Evolutionary conservation across 2,113 vertebrate genomes (phyloP).

Genomic region (Regulus satrapa): DNA sequence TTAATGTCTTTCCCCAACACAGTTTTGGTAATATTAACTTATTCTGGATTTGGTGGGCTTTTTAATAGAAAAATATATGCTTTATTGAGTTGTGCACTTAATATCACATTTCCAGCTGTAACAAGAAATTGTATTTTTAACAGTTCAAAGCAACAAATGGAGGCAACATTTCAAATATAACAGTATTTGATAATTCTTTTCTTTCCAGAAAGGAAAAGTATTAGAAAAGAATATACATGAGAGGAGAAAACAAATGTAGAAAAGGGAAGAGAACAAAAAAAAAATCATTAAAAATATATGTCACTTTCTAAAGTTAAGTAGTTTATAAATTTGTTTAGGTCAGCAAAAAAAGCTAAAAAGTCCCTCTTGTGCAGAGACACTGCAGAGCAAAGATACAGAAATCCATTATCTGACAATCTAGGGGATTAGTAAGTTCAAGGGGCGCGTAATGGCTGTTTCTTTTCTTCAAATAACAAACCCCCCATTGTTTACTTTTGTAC

Average conservation of each 20-base stretch:
- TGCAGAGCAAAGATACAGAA: background rate
- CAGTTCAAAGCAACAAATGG: conserved; percentile 13
- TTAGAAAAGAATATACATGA: background rate
- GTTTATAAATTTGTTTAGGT: background rate
- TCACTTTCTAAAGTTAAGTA: background rate
- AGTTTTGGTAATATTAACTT: conserved; percentile 4
- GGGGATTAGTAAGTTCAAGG: conserved; percentile 4
- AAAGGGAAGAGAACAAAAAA: background rate
- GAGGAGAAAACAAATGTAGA: background rate
- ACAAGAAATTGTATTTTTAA: conserved; percentile 27
- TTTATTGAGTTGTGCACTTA: conserved; percentile 44
- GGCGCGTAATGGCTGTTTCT: background rate
- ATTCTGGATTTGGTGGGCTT: background rate
- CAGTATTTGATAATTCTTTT: background rate
- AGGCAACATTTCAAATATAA: background rate
- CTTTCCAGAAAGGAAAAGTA: background rate
- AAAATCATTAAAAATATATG: background rate
- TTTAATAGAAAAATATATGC: conserved; percentile 32
- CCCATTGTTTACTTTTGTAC: background rate
- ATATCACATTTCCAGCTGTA: conserved; percentile 22
- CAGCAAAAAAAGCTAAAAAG: background rate
- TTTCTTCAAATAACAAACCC: background rate
- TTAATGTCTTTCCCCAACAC: background rate
- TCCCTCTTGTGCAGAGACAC: background rate
- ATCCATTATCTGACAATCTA: background rate